Evolutionary conservation across 2,888 invertebrate species (phyloP).

Genomic region (Acanthoscelides obtectus): DNA sequence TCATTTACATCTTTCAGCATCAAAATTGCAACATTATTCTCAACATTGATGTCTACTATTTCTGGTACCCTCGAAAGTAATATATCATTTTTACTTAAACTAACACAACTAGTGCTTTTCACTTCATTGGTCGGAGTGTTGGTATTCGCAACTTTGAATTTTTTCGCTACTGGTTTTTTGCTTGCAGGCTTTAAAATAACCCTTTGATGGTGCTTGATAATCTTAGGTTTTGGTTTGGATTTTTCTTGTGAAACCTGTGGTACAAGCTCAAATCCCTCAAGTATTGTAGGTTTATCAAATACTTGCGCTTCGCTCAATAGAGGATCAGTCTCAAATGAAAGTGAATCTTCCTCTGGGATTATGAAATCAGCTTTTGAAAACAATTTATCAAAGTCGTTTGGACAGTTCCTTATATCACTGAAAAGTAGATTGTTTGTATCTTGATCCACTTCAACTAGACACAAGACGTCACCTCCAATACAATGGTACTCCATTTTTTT

Average conservation of each 20-base stretch:
- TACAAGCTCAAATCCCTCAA: slow-evolving; percentile 7
- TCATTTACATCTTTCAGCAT: slow-evolving; percentile 10
- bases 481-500: neutral
- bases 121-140: neutral
- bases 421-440: slow-evolving; percentile 1
- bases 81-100: slow-evolving; percentile 5
- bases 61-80: neutral
- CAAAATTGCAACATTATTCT: neutral
- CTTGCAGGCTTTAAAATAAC: neutral
- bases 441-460: slow-evolving; percentile 6
- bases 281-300: slow-evolving; percentile 5
- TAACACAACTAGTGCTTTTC: neutral
- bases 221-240: neutral
- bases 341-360: neutral
- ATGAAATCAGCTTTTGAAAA: neutral
- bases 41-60: slow-evolving; percentile 6
- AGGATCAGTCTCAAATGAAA: slow-evolving; percentile 7
- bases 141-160: neutral
- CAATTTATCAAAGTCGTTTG: slow-evolving; percentile 4
- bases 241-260: slow-evolving; percentile 3
- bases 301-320: slow-evolving; percentile 11
- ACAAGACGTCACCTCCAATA: slow-evolving; percentile 4
- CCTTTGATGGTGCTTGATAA: slow-evolving; percentile 1
- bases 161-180: neutral
- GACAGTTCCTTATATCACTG: slow-evolving; percentile 2